These are phyloP conservation scores for Trisateles emortualis DNA, from an alignment of 2,888 invertebrate species.

Conservation along the genomic window DNA sequence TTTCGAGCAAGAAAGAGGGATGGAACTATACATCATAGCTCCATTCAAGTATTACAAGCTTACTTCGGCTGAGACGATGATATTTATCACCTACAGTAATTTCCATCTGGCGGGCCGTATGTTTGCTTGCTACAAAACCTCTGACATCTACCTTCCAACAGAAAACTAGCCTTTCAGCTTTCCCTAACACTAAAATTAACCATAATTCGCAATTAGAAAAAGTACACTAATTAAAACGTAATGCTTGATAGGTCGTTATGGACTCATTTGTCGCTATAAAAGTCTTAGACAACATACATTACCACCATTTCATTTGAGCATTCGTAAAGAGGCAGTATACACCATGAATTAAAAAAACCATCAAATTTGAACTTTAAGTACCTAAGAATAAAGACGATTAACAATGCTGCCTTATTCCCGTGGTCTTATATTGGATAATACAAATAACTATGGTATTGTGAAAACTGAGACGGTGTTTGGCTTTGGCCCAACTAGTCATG, in stretches of 20 bases:
- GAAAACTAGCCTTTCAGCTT: slow-evolving; percentile 29
- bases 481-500: slow-evolving; percentile 55
- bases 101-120: too few relatives aligned
- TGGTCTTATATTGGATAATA: slow-evolving; percentile 64
- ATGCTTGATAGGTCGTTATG: slow-evolving; percentile 66
- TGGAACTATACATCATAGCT: too few relatives aligned
- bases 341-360: slow-evolving; percentile 5
- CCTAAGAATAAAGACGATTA: slow-evolving; percentile 1
- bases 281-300: slow-evolving; percentile 41
- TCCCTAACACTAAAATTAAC: slow-evolving; percentile 39
- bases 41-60: too few relatives aligned
- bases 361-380: slow-evolving; percentile 22
- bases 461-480: slow-evolving; percentile 73
- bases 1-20: too few relatives aligned
- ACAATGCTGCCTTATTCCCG: slow-evolving; percentile 71
- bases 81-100: too few relatives aligned
- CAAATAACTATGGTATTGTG: slow-evolving; percentile 71
- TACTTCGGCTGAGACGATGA: too few relatives aligned
- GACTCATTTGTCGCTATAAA: slow-evolving; percentile 71
- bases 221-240: slow-evolving; percentile 53
- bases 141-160: not conserved
- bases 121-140: too few relatives aligned
- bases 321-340: slow-evolving; percentile 8
- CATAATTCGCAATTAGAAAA: slow-evolving; percentile 35
- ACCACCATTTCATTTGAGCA: slow-evolving; percentile 25